A percentile compares a stretch with the other conserved stretches of the same genome.
Conservation (phyloP, 2,797 vertebrate species). For the Dryobates pubescens region DNA sequence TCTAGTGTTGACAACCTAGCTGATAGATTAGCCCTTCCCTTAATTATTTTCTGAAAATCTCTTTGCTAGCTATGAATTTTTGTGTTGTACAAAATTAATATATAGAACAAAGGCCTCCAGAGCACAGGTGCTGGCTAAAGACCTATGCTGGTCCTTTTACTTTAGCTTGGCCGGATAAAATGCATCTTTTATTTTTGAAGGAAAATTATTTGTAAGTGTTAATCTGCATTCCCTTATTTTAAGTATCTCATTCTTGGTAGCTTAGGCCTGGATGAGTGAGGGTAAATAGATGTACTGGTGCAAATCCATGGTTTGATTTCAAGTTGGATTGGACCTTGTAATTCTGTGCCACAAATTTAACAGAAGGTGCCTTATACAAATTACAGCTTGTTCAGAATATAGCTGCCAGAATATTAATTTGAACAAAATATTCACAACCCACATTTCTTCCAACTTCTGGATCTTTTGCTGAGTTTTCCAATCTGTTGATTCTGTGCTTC, state of each 20-base stretch:
- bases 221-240: constrained; percentile 12
- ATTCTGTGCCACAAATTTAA: constrained; percentile 70
- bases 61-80: neutral
- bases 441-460: constrained; percentile 55
- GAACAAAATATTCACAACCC: constrained; percentile 71
- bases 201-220: constrained; percentile 8
- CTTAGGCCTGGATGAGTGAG: constrained; percentile 12
- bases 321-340: constrained; percentile 66
- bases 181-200: neutral
- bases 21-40: constrained; percentile 28
- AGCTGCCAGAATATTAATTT: constrained; percentile 81
- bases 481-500: constrained; percentile 61
- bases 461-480: constrained; percentile 67
- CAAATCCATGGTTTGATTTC: constrained; percentile 68
- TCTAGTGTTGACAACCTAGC: neutral
- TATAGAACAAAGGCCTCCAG: neutral
- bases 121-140: neutral
- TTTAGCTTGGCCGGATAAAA: neutral
- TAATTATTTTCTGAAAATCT: constrained; percentile 7
- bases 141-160: neutral
- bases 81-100: constrained; percentile 1
- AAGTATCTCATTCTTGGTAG: constrained; percentile 10
- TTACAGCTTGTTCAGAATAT: constrained; percentile 77
- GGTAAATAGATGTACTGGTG: constrained; percentile 44
- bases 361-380: constrained; percentile 78